Base-by-base conservation (phyloP, 1,140 invertebrate genomes). In the Cherax quadricarinatus region DNA sequence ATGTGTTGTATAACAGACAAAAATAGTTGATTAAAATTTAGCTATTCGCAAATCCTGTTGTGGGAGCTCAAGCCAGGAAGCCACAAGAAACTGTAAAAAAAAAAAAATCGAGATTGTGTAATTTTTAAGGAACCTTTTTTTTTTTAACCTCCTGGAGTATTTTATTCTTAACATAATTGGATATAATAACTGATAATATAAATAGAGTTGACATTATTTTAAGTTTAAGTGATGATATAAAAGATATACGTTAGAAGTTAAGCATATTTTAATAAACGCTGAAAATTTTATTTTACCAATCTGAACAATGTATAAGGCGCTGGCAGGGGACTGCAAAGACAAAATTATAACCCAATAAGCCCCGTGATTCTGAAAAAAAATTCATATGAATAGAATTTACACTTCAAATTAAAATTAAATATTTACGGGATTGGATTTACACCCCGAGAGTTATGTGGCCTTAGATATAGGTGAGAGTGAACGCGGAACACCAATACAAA, bases 301-400 rank as follows among this genome's bases (percentile, higher is more conserved):
- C 62, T 75, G 16, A 83, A 75, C 53, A 75, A 57, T 84, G 62
- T 60, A 53, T 48, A 7, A 85, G 88, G 88, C 88, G 88, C 88
- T 90, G 88, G 88, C 88, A 90, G 88, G 88, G 88, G 81, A 90
- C 81, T 83, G 70, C 10, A 41, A 21, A 84, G 7, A 78, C n/a
- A 66, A 66, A 66, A 66, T 66, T 66, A 18, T 66, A 66, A 78
- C n/a, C 18, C 30, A 62, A 49, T 78, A 79, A 60, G 86, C 86
- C 86, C 86, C 66, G 86, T 30, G 78, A 88, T 78, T 88, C 53
- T 62, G 78, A 48, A 88, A 88, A 88, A 21, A 85, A 73, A 82
- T 21, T 57, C 48, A 70, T 30, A 30, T 62, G 82, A 70, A 70
- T 14, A 70, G 12, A 70, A 18, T 18, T 12, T 70, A 6, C 21